phyloP scores from a whole-genome alignment of 2,797 vertebrate genomes.

The Alectoris magna region DNA sequence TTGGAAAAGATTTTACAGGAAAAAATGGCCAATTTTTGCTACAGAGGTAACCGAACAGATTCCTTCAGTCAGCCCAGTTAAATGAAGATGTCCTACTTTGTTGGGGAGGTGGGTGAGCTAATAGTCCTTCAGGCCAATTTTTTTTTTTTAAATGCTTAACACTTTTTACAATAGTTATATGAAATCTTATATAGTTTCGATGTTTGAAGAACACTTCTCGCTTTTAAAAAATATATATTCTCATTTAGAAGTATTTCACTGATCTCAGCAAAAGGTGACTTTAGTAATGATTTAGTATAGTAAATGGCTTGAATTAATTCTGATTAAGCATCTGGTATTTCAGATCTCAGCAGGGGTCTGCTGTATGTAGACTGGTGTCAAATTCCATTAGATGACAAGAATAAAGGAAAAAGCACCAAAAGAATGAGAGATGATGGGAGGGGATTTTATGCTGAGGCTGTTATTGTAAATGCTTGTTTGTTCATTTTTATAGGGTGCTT shows the following conservation, averaged over 20 bases:
- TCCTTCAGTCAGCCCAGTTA: not conserved
- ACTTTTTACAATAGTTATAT: not conserved
- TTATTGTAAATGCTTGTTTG: not conserved
- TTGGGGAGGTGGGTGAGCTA: not conserved
- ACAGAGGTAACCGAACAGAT: not conserved
- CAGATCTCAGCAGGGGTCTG: not conserved
- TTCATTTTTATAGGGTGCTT: conserved; percentile 11
- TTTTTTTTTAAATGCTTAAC: not conserved
- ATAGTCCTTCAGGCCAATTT: not conserved
- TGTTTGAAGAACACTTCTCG: not conserved
- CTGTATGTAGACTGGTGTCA: not conserved
- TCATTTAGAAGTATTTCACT: not conserved
- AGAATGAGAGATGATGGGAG: not conserved
- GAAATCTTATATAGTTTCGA: not conserved
- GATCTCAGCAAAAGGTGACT: not conserved
- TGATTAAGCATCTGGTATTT: not conserved
- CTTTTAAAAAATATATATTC: not conserved
- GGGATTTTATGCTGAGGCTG: not conserved
- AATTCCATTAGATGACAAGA: not conserved
- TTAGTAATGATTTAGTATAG: not conserved
- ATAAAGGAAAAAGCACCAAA: not conserved
- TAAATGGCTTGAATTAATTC: not conserved
- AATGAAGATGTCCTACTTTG: not conserved
- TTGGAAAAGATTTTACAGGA: not conserved
- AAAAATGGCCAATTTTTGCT: not conserved